phyloP scores from a whole-genome alignment of 2,797 vertebrate genomes.

The Siniperca scherzeri region DNA sequence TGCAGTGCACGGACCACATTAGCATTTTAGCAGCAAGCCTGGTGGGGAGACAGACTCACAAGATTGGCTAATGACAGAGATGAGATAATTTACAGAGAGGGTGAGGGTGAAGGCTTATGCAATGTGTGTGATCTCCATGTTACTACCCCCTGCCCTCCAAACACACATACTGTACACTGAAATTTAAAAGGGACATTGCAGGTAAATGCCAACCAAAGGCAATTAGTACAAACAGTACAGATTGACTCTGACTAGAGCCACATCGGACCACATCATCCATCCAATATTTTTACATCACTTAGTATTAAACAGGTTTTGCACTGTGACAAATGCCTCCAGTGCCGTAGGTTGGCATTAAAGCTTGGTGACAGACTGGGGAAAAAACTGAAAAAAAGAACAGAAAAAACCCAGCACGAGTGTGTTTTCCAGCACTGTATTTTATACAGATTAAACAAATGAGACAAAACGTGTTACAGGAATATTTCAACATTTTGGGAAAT shows the following conservation, averaged over 20 bases:
- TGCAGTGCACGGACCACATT: conserved; percentile 63
- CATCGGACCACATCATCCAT: conserved; percentile 23
- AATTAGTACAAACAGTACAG: conserved; percentile 28
- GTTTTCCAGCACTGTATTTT: too few species aligned
- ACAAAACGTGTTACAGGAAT: too few species aligned
- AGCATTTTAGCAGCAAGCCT: conserved; percentile 71
- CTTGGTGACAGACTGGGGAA: conserved; percentile 5
- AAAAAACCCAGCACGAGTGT: background rate
- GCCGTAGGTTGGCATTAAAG: conserved; percentile 37
- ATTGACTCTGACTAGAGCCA: conserved; percentile 38
- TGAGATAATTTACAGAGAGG: conserved; percentile 68
- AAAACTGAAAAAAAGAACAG: conserved; percentile 13
- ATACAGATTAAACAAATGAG: too few species aligned
- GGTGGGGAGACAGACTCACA: conserved; percentile 58
- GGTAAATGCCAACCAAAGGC: conserved; percentile 42
- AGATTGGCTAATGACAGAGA: conserved; percentile 79
- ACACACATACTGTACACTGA: conserved; percentile 12
- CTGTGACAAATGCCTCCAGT: conserved; percentile 38
- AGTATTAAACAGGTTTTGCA: conserved; percentile 12
- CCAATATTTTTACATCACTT: conserved; percentile 35
- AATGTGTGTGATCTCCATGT: conserved; percentile 39
- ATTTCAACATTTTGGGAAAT: too few species aligned
- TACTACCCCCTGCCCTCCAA: conserved; percentile 30
- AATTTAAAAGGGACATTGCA: conserved; percentile 36
- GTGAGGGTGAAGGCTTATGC: conserved; percentile 58